Conservation (phyloP, 2,113 vertebrate genomes). For the Dissostichus mawsoni region DNA sequence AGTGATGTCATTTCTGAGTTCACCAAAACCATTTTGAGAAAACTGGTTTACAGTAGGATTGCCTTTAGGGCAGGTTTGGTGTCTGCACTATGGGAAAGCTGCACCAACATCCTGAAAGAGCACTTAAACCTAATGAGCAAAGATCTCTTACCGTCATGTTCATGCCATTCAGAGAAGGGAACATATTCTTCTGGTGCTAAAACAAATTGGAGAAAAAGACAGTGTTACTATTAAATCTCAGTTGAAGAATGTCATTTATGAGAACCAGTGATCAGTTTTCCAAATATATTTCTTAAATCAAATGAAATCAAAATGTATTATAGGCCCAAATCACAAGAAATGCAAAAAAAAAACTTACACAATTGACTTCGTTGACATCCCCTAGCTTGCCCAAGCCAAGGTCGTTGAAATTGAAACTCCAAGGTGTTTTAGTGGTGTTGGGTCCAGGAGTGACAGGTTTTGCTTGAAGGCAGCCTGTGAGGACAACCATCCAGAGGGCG, state of each 20-base stretch:
- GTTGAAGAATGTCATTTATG: not conserved
- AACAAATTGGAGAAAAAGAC: conserved; percentile 5
- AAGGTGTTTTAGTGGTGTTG: fast-evolving
- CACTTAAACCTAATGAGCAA: not conserved
- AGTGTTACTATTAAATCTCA: not conserved
- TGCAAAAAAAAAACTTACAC: conserved; percentile 55
- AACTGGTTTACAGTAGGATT: not conserved
- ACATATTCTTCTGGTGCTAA: not conserved
- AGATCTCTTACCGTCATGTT: conserved; percentile 22
- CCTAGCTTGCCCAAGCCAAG: too few relatives aligned
- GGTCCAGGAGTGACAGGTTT: fast-evolving
- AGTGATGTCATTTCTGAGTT: too few relatives aligned
- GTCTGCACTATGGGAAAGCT: not conserved
- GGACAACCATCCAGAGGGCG: conserved; percentile 26
- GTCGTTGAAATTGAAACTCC: fast-evolving
- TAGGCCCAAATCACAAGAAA: not conserved
- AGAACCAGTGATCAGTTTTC: not conserved
- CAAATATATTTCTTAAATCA: not conserved
- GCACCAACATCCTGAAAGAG: not conserved
- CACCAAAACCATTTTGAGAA: not conserved
- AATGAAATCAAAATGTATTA: not conserved
- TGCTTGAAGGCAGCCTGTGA: conserved; percentile 35
- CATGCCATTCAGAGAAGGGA: not conserved
- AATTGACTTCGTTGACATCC: fast-evolving
- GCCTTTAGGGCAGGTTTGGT: too few relatives aligned